phyloP scores from a whole-genome alignment of 2,797 vertebrate species.

The Luscinia luscinia region DNA sequence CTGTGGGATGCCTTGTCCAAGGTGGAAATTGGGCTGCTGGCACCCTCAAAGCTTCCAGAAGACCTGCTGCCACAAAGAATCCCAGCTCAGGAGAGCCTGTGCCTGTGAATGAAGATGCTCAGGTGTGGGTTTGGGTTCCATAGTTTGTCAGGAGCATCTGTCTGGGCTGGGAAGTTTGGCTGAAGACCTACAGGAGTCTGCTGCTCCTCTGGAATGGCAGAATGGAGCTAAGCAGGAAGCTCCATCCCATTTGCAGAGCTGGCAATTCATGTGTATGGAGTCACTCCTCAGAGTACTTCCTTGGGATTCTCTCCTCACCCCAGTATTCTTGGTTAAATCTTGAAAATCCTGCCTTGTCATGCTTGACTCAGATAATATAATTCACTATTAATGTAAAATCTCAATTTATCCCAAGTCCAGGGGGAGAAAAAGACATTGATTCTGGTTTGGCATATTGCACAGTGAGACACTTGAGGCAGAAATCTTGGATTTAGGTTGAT shows the following conservation, averaged over 20 bases:
- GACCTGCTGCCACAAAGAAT: background rate
- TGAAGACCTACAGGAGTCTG: background rate
- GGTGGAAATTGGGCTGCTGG: background rate
- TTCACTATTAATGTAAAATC: background rate
- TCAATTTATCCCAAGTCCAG: background rate
- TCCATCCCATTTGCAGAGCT: background rate
- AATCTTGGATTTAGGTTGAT: background rate
- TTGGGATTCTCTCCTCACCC: background rate
- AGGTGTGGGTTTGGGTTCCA: background rate
- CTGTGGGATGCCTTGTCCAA: background rate
- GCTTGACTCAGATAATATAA: background rate
- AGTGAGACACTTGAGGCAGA: background rate
- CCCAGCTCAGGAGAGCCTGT: background rate
- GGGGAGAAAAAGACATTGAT: background rate
- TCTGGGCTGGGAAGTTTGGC: background rate
- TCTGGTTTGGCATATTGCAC: background rate
- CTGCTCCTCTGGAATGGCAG: background rate
- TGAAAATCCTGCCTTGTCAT: background rate
- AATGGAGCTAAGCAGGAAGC: background rate
- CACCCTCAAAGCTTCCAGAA: background rate
- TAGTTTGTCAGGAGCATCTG: background rate
- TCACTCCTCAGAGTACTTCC: accelerated
- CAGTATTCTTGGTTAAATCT: background rate
- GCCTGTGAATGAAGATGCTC: background rate
- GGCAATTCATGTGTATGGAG: background rate